Conservation (phyloP, 2,888 invertebrate genomes). For the Stenodera caucasica region DNA sequence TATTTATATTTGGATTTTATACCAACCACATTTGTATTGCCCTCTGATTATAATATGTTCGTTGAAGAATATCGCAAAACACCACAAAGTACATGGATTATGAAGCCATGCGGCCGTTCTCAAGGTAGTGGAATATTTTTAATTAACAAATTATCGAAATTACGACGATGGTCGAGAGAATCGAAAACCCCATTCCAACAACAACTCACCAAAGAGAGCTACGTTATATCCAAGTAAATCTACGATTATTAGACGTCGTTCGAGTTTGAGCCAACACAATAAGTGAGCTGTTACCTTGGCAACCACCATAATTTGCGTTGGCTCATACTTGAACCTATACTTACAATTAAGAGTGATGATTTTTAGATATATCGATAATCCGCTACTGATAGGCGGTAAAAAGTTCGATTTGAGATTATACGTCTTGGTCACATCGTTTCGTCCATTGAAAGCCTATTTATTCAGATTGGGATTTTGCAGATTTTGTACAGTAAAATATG, state of each 20-base stretch:
- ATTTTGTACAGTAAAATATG: conserved; percentile 95
- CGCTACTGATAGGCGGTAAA: conserved; percentile 91
- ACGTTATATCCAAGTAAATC: conserved; percentile 84
- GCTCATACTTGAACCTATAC: too few relatives aligned
- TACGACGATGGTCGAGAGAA: conserved; percentile 88
- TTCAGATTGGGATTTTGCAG: conserved; percentile 93
- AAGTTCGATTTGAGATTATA: conserved; percentile 94
- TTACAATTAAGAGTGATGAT: too few relatives aligned
- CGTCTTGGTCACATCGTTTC: conserved; percentile 90
- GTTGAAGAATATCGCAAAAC: conserved; percentile 94
- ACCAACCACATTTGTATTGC: conserved; percentile 90
- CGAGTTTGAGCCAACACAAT: conserved; percentile 1
- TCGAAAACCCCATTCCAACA: conserved; percentile 84
- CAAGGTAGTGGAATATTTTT: conserved; percentile 94
- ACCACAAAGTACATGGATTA: conserved; percentile 95
- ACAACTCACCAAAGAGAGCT: conserved; percentile 83
- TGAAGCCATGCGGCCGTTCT: conserved; percentile 96
- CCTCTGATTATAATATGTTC: conserved; percentile 96
- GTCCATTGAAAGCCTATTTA: conserved; percentile 90
- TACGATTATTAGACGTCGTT: background rate
- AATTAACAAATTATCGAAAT: conserved; percentile 91
- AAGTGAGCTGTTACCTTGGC: too few relatives aligned
- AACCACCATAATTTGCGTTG: too few relatives aligned
- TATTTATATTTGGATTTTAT: conserved; percentile 88
- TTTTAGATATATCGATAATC: conserved; percentile 89